phyloP scores from a whole-genome alignment of 2,888 invertebrate species.

The Pterostichus niger region DNA sequence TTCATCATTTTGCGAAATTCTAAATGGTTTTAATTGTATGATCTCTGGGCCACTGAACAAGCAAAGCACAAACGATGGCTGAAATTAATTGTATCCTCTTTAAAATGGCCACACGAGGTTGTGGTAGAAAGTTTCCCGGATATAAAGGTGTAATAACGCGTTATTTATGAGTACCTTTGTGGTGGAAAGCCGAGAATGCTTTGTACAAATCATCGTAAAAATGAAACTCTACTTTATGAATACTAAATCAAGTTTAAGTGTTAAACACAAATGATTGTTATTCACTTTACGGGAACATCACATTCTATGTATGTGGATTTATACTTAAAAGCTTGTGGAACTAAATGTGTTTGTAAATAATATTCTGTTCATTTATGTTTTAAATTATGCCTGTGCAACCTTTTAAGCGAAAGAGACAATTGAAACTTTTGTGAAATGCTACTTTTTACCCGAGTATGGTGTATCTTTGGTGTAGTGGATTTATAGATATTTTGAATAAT shows the following conservation, averaged over 20 bases:
- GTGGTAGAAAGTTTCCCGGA: constrained; percentile 39
- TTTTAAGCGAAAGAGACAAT: no score
- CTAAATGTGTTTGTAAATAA: background rate
- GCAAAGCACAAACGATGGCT: background rate
- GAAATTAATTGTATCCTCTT: constrained; percentile 32
- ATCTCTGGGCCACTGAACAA: background rate
- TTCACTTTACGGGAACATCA: background rate
- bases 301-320: background rate
- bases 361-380: no score
- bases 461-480: no score
- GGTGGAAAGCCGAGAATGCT: background rate
- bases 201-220: constrained; percentile 46
- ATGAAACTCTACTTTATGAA: constrained; percentile 41
- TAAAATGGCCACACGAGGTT: constrained; percentile 16
- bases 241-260: constrained; percentile 46
- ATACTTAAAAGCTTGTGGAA: constrained; percentile 3
- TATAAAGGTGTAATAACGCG: constrained; percentile 31
- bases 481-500: no score
- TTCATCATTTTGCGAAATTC: no score
- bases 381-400: no score
- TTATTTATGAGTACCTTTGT: constrained; percentile 39
- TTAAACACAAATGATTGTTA: constrained; percentile 5
- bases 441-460: no score
- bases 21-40: no score
- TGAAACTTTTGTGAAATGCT: no score